Evolutionary conservation across 2,888 invertebrate genomes (phyloP).

Genomic region (Drosophila anomalipes): DNA sequence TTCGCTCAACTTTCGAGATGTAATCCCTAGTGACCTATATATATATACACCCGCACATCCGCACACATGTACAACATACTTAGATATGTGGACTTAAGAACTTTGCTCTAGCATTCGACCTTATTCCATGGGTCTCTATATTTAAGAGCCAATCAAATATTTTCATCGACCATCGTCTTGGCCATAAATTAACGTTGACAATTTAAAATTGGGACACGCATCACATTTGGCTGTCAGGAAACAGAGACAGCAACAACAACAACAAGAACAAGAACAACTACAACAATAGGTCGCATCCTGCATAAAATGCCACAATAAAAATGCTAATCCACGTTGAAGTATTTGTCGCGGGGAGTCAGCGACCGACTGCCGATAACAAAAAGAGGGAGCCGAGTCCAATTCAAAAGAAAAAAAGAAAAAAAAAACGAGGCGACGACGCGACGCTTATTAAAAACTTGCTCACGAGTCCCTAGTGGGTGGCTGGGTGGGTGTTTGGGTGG

Average conservation of each 20-base stretch:
- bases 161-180: constrained; percentile 58
- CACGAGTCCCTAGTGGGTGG: constrained; percentile 24
- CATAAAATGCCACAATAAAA: constrained; percentile 58
- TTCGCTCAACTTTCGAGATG: constrained; percentile 2
- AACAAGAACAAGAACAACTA: constrained; percentile 15
- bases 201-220: constrained; percentile 62
- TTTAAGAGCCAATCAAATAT: constrained; percentile 71
- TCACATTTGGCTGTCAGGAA: constrained; percentile 15
- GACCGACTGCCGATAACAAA: constrained; percentile 48
- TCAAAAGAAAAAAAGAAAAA: constrained; percentile 1
- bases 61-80: not conserved
- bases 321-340: constrained; percentile 61
- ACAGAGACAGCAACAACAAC: constrained; percentile 11
- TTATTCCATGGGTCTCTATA: constrained; percentile 3
- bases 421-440: constrained; percentile 24
- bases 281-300: constrained; percentile 46
- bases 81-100: constrained; percentile 16
- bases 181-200: constrained; percentile 73
- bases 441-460: constrained; percentile 52
- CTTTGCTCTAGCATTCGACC: constrained; percentile 26
- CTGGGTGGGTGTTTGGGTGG: not conserved
- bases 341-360: constrained; percentile 45
- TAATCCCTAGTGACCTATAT: constrained; percentile 24
- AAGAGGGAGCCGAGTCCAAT: constrained; percentile 41
- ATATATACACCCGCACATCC: not conserved